Evolutionary conservation across 2,113 vertebrate species (phyloP), one percentile per base, ranked within the genome.

Genomic region (Anhinga rufa): DNA sequence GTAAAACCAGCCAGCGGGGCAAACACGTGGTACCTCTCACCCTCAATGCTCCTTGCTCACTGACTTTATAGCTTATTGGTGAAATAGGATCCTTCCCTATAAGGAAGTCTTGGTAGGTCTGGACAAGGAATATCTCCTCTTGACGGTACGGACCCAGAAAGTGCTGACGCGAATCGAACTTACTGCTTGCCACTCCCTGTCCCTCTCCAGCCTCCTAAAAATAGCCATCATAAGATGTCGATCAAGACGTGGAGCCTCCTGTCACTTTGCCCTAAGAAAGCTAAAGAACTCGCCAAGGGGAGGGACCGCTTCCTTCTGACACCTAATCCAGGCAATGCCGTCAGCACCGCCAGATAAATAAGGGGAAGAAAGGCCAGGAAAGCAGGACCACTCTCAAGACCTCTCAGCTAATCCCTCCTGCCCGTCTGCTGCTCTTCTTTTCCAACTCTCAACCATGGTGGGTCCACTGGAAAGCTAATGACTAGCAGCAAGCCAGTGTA

Each of bases 191-290:
- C 84, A 95, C 95, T 97, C 98, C 92, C 93, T 95, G 81, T 61
- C 81, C 66, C 91, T 97, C 96, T 95, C 88, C 95, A 76, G 85
- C 86, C 72, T 94, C 97, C 99, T 99, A 99, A 99, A 99, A 99
- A 99, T 99, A 99, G 96, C 97, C 86, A 52, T 76, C 94, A 91
- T 97, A 98, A 98, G 97, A 98, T 96, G 97, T 97, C 97, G 76
- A 95, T 98, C 95, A 97, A 96, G 96, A 94, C 97, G 82, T 54
- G 92, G 95, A 97, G 91, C 96, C 98, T 98, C 98, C 96, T 98
- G 98, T 98, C 98, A 97, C 97, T 97, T 98, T 99, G 99, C 99
- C 99, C 99, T 99, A 99, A 99, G 99, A 99, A 99, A 99, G 99
- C 98, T 98, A 99, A 99, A 99, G 99, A 99, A 98, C 97, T 98